These are phyloP conservation scores for Cerastis rubricosa DNA, from an alignment of 2,888 invertebrate species.

Conservation along the genomic window DNA sequence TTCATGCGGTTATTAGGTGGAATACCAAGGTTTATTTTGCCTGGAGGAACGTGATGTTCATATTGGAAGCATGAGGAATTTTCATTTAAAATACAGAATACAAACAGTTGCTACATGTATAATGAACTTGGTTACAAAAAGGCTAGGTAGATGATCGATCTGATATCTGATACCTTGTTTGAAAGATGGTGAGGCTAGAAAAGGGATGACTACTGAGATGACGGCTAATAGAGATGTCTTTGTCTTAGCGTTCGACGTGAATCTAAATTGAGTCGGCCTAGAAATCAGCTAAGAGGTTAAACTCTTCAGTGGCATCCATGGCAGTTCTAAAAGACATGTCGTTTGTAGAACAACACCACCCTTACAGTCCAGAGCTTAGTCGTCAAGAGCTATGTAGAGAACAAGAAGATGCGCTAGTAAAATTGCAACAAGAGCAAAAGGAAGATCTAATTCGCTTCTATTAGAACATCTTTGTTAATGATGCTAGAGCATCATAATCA, in stretches of 20 bases:
- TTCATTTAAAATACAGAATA: neutral
- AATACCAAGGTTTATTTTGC: slow-evolving; percentile 43
- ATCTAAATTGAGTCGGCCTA: neutral
- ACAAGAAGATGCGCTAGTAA: neutral
- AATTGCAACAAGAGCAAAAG: neutral
- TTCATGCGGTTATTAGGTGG: slow-evolving; percentile 25
- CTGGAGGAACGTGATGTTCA: slow-evolving; percentile 13
- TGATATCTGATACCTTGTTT: neutral
- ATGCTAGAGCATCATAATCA: neutral
- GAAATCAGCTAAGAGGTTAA: neutral
- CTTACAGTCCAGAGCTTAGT: neutral
- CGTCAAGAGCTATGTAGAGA: neutral
- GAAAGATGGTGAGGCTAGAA: neutral
- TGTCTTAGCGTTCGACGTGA: neutral
- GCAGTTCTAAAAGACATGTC: neutral
- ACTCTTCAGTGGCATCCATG: neutral
- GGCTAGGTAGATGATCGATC: too few relatives aligned
- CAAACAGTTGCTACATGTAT: neutral
- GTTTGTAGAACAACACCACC: neutral
- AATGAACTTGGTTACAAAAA: neutral
- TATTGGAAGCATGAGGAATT: neutral
- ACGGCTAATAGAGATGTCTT: neutral
- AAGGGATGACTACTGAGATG: neutral
- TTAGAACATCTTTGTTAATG: neutral
- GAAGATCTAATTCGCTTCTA: neutral